Base-by-base conservation (phyloP, 2,113 vertebrate species). In the Esox niger region DNA sequence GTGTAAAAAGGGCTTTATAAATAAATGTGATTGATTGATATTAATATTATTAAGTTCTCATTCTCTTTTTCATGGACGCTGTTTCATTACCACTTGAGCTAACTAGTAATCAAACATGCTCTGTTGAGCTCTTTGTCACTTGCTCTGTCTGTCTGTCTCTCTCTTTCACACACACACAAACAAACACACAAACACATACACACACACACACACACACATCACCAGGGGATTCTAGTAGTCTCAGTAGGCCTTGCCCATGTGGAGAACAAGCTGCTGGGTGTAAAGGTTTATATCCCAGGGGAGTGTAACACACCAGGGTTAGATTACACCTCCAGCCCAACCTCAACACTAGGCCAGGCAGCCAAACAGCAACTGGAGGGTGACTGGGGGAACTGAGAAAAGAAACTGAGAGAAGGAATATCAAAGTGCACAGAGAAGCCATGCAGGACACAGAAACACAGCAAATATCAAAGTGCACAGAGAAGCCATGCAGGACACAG, bases 251-350 rank as follows among this genome's bases (percentile, higher is more conserved):
- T 57, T 46, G 68, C 72, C 38, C 69, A 65, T 60, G 70, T 64
- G 63, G 71, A 43, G 17, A 67, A 70, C 35, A 63, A 59, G 77
- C n/a, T n/a, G 70, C 66, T 68, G 72, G 62, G 35, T 31, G 46
- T 31, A 58, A 72, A 52, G 52, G 27, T 68, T 23, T 26, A 32
- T 62, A 43, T 79, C 84, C 78, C 81, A 46, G 17, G 79, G 68
- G 80, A 80, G 62, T 62, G 68, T 82, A 79, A 71, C 21, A 47
- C 71, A 70, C 11, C 68, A 68, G 80, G 74, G 61, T 88, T 79
- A 52, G 64, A 75, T 88, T 90, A 87, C 87, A 87, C 66, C 78
- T 79, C 79, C 25, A 27, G 52, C 46, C 52, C 27, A 4, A 29
- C 31, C 38, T 13, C 6, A 11, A 76, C 66, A 79, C 65, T 72